These are phyloP conservation scores for Carposina sasakii DNA, from an alignment of 1,140 invertebrate genomes.

Conservation along the genomic window DNA sequence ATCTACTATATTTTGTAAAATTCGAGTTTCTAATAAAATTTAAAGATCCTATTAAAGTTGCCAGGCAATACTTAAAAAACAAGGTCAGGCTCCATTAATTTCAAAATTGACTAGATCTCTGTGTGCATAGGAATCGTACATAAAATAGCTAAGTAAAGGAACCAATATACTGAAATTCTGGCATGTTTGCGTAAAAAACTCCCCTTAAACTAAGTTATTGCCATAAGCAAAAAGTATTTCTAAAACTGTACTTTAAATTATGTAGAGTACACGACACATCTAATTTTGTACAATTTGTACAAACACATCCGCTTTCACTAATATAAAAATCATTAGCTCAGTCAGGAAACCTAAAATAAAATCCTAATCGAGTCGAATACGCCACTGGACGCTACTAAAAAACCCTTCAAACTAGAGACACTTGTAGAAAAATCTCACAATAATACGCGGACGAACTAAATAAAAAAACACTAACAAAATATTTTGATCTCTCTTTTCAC, in stretches of 20 bases:
- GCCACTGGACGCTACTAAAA: too few species aligned
- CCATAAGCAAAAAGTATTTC: constrained; percentile 58
- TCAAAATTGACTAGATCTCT: constrained; percentile 72
- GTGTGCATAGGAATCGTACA: constrained; percentile 70
- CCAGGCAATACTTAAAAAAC: too few species aligned
- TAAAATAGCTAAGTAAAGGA: constrained; percentile 71
- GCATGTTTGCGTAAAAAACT: constrained; percentile 54
- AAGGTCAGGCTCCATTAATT: constrained; percentile 60
- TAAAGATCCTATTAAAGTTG: too few species aligned
- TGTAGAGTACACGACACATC: constrained; percentile 59
- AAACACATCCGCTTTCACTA: constrained; percentile 50
- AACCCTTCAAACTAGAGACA: too few species aligned
- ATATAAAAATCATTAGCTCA: constrained; percentile 47
- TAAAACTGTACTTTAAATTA: constrained; percentile 66
- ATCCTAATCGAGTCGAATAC: constrained; percentile 31
- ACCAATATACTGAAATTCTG: constrained; percentile 67
- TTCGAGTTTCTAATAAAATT: too few species aligned
- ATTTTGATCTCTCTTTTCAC: constrained; percentile 44
- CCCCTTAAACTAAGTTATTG: constrained; percentile 59
- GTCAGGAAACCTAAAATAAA: constrained; percentile 45
- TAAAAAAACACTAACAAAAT: constrained; percentile 52
- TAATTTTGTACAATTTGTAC: constrained; percentile 67
- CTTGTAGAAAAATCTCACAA: constrained; percentile 41
- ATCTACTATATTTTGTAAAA: too few species aligned
- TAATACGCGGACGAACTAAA: constrained; percentile 39